Evolutionary conservation across 2,113 vertebrate genomes (phyloP), one percentile per base, ranked within the genome.

Genomic region (Nestor notabilis): DNA sequence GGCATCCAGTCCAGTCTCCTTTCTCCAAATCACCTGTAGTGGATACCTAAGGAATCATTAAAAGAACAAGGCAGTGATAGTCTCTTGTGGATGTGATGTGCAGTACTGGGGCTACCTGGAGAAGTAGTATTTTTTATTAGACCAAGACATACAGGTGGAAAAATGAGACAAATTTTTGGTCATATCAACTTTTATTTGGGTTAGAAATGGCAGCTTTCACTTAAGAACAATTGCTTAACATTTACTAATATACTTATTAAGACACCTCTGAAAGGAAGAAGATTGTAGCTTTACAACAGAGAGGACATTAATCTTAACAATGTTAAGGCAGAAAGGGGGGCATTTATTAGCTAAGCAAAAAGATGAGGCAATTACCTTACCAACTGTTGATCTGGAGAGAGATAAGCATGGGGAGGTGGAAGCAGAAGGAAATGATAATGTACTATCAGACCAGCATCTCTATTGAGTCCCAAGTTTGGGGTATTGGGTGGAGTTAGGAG

Each of bases 401-500:
- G 11, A 12, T 49, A 63, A 63, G 28, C 2, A 0, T 5, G 11
- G 6, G 6, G 2, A 17, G 9, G 16, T 35, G 37, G 47, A 82
- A 83, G 58, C 27, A 70, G n/a, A 81, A n/a, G 13, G n/a, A 56
- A 53, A 87, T 82, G 1, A 70, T 5, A 43, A 56, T 24, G 31
- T 37, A 10, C 65, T 71, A 17, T 60, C 33, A 86, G 47, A 64
- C 4, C 65, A 90, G 28, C 28, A 82, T 64, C 44, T 76, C 47
- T 47, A 6, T 44, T 4, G 35, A 90, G 35, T 50, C 28, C 16
- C 17, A 0, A 0, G 7, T 35, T 89, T 69, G 68, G 76, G 50
- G 24, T 66, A 41, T 16, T 61, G 46, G 66, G 27, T 63, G 37
- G n/a, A 78, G 47, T 44, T 81, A 78, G 27, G 60, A 96, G 61